phyloP scores from a whole-genome alignment of 2,113 vertebrate species.

The Callipepla californica region DNA sequence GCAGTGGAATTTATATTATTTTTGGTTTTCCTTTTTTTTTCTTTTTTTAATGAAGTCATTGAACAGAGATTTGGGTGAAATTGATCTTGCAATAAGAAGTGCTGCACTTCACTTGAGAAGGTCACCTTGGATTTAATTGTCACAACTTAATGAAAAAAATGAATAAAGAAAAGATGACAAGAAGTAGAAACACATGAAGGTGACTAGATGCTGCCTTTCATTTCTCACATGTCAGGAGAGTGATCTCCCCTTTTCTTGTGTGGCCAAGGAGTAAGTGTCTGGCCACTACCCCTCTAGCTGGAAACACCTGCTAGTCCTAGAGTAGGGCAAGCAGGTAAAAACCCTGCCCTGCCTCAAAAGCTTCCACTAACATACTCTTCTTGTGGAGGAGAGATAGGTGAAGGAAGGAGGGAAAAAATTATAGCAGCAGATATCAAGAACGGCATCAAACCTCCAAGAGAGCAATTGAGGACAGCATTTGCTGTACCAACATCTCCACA shows the following conservation, averaged over 20 bases:
- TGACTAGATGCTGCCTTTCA: not conserved
- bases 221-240: not conserved
- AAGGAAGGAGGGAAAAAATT: not conserved
- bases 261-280: not conserved
- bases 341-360: not conserved
- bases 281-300: not conserved
- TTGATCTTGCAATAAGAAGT: not conserved
- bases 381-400: not conserved
- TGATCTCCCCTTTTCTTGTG: accelerated
- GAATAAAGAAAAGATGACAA: not conserved
- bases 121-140: not conserved
- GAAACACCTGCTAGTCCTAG: not conserved
- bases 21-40: not conserved
- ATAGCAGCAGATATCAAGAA: accelerated
- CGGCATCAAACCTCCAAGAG: not conserved
- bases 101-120: not conserved
- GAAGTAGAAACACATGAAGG: not conserved
- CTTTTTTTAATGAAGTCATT: not conserved
- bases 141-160: not conserved
- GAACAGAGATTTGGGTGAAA: not conserved
- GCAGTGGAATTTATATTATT: not conserved
- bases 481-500: not conserved
- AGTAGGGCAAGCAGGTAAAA: not conserved
- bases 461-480: not conserved
- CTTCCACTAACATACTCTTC: not conserved